phyloP scores from a whole-genome alignment of 2,888 invertebrate species.

The Thumatha senex region DNA sequence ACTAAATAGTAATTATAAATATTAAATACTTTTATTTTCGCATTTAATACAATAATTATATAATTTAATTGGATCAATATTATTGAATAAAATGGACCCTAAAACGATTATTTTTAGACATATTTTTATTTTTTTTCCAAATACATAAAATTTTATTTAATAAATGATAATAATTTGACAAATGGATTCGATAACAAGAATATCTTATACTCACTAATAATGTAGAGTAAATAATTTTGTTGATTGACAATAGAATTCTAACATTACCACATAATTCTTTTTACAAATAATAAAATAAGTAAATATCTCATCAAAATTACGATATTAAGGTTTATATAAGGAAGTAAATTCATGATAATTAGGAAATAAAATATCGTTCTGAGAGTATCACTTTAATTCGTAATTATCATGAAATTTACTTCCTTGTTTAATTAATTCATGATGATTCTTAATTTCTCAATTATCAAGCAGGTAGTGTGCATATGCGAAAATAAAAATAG shows the following conservation, averaged over 20 bases:
- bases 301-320: not conserved
- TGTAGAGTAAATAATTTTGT: not conserved
- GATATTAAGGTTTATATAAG: not conserved
- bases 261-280: not conserved
- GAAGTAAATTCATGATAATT: not conserved
- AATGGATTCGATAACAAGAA: not conserved
- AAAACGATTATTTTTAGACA: not conserved
- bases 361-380: not conserved
- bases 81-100: constrained; percentile 1
- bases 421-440: too few relatives aligned
- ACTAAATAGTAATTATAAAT: constrained; percentile 2
- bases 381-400: not conserved
- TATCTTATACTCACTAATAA: not conserved
- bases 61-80: not conserved
- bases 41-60: constrained; percentile 7
- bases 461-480: too few relatives aligned
- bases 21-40: constrained; percentile 32
- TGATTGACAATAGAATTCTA: not conserved
- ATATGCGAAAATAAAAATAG: constrained; percentile 37
- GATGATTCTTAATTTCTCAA: too few relatives aligned
- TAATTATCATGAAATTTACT: not conserved
- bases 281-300: not conserved
- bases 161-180: constrained; percentile 8
- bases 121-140: constrained; percentile 1
- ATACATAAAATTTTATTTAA: not conserved